These are phyloP conservation scores for Willowsia nigromaculata DNA, from an alignment of 2,888 invertebrate genomes.

Conservation along the genomic window DNA sequence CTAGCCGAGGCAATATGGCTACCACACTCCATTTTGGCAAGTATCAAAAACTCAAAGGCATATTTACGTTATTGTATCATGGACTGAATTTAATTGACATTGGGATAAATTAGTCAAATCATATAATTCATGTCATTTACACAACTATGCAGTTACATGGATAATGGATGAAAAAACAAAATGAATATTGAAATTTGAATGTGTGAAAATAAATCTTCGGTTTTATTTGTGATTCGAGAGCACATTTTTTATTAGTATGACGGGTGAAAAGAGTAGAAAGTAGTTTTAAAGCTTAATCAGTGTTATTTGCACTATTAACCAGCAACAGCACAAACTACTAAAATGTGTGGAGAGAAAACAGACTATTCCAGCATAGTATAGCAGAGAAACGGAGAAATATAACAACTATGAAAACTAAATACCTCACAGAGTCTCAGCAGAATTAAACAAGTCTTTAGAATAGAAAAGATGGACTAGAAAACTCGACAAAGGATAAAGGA, in stretches of 20 bases:
- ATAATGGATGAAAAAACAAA: too few relatives aligned
- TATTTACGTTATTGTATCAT: too few relatives aligned
- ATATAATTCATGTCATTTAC: too few relatives aligned
- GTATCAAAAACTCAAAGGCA: too few relatives aligned
- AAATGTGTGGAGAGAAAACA: slow-evolving; percentile 14
- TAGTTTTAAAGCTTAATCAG: not conserved
- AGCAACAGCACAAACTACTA: slow-evolving; percentile 49
- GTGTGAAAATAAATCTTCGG: too few relatives aligned
- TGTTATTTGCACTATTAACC: slow-evolving; percentile 53
- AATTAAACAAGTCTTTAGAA: not conserved
- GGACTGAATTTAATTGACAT: too few relatives aligned
- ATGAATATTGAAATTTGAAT: too few relatives aligned
- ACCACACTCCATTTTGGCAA: too few relatives aligned
- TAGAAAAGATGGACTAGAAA: not conserved
- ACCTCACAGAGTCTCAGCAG: not conserved
- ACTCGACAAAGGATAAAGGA: not conserved
- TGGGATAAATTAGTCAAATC: too few relatives aligned
- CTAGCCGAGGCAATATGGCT: too few relatives aligned
- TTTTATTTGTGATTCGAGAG: too few relatives aligned
- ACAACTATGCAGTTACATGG: too few relatives aligned
- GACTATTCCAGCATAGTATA: slow-evolving; percentile 3
- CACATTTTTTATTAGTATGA: not conserved
- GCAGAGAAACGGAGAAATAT: slow-evolving; percentile 36
- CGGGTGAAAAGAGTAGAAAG: not conserved
- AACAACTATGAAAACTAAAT: not conserved